These are phyloP conservation scores for Scotopteryx bipunctaria DNA, from an alignment of 2,888 invertebrate species.

Conservation along the genomic window DNA sequence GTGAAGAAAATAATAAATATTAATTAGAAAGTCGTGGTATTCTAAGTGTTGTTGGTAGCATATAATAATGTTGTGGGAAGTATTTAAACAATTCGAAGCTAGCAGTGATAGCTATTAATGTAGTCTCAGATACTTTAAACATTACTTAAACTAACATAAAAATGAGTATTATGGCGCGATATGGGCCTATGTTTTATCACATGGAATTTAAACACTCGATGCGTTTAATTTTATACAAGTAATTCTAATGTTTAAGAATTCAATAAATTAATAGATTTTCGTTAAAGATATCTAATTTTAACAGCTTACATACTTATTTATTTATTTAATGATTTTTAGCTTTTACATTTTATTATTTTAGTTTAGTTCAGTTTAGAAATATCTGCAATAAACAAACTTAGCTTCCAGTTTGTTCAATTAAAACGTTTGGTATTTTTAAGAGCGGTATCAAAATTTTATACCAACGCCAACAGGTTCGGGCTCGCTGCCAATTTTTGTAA, in stretches of 20 bases:
- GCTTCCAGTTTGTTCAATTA: neutral
- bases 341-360: no score
- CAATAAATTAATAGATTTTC: no score
- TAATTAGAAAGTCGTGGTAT: conserved; percentile 28
- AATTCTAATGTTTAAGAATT: no score
- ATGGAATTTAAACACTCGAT: conserved; percentile 13
- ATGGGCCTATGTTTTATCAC: neutral
- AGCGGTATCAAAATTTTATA: conserved; percentile 1
- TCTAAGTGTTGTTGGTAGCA: neutral
- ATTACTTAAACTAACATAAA: conserved; percentile 14
- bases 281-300: no score
- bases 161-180: neutral
- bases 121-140: conserved; percentile 3
- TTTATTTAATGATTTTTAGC: no score
- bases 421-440: neutral
- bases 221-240: conserved; percentile 1
- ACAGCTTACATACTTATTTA: no score
- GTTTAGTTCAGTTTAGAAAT: no score
- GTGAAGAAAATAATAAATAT: conserved; percentile 24
- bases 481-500: conserved; percentile 21
- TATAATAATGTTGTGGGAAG: conserved; percentile 14
- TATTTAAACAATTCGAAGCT: conserved; percentile 28
- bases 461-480: neutral
- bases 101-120: conserved; percentile 4
- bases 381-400: no score